Base-by-base conservation (phyloP, 2,113 vertebrate genomes). In the Ibidorhyncha struthersii region DNA sequence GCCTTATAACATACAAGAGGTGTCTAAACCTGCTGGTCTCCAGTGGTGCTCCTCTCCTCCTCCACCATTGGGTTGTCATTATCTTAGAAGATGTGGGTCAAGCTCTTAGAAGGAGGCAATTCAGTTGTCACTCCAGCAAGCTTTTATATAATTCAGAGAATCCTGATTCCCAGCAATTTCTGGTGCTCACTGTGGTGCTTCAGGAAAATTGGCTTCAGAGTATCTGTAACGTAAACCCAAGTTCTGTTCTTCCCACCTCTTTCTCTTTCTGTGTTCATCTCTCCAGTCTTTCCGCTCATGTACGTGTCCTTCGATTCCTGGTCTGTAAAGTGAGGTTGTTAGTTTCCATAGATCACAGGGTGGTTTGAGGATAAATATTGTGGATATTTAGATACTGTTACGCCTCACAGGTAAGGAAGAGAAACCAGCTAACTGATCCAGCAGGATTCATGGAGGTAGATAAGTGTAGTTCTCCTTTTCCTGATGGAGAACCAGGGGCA, bases 291-390 rank as follows among this genome's bases (percentile, higher is more conserved):
- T 22, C 29, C 23, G 13, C 21, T 72, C 9, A 0, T 15, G 26
- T 19, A 25, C 1, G 0, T 66, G 41, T 71, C 34, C 36, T 49
- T 69, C 0, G 0, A 8, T 69, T 86, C 55, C 27, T 43, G 32
- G 22, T 34, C 3, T 25, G 14, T 58, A 13, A 67, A 43, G 14
- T 11, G 34, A 66, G 7, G 10, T 19, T 71, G 40, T 19, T 40
- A 3, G 14, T 45, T 81, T 65, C 73, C 10, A 3, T 18, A 41
- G 29, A 29, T 36, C 30, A 18, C 41, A 22, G 38, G 14, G 8
- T 45, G 25, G 11, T 38, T 47, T 74, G 43, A 34, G 25, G 34
- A 47, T n/a, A 77, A 56, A 43, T 78, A 20, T 20, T 4, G 3
- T 38, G 53, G n/a, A 23, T 45, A 8, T 49, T 82, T 77, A 34